phyloP scores from a whole-genome alignment of 1,140 invertebrate genomes.

The Rhyacophila brunnea region DNA sequence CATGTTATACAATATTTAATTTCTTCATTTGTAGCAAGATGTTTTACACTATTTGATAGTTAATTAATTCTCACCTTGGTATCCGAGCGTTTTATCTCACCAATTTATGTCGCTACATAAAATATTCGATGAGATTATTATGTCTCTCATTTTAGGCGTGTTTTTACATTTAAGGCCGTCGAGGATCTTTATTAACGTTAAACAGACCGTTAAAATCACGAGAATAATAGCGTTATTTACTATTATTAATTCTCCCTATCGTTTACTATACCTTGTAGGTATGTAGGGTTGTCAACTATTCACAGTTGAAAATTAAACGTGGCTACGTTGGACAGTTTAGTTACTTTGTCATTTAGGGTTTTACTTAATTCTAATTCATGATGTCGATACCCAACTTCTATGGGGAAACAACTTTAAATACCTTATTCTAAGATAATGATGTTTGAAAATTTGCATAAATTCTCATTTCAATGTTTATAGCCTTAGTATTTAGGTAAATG shows the following conservation, averaged over 20 bases:
- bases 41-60: constrained; percentile 2
- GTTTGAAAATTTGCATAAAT: too few relatives aligned
- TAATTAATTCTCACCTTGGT: constrained; percentile 8
- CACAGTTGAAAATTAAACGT: too few relatives aligned
- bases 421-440: too few relatives aligned
- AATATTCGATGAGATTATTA: constrained; percentile 6
- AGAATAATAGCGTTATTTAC: not conserved
- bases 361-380: too few relatives aligned
- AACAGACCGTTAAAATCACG: constrained; percentile 6
- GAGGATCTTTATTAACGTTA: constrained; percentile 10
- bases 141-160: constrained; percentile 6
- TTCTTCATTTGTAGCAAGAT: constrained; percentile 4
- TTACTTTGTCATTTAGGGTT: too few relatives aligned
- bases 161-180: constrained; percentile 5
- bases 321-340: too few relatives aligned
- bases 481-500: too few relatives aligned
- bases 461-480: too few relatives aligned
- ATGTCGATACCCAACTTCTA: too few relatives aligned
- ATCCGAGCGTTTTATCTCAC: not conserved
- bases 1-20: constrained; percentile 9
- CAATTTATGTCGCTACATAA: constrained; percentile 11
- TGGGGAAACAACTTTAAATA: too few relatives aligned
- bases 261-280: not conserved
- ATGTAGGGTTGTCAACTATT: too few relatives aligned
- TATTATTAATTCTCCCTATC: not conserved